phyloP scores from a whole-genome alignment of 2,888 invertebrate species.

The Lochmaea capreae region DNA sequence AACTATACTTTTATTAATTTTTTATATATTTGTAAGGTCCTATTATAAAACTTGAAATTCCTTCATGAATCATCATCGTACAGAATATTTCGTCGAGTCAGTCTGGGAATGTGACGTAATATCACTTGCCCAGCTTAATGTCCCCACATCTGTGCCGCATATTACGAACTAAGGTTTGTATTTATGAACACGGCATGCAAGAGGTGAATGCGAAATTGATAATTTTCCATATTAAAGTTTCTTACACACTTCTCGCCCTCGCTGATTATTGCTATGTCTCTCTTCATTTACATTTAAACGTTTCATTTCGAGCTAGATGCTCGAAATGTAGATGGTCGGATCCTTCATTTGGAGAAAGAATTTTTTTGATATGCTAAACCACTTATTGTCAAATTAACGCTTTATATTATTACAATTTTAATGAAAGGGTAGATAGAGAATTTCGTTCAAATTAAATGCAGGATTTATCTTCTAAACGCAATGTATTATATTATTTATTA shows the following conservation, averaged over 20 bases:
- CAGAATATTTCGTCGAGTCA: conserved; percentile 46
- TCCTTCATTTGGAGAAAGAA: conserved; percentile 16
- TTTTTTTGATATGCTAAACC: neutral
- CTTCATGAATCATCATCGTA: conserved; percentile 56
- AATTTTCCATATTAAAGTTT: conserved; percentile 51
- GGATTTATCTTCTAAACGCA: no score
- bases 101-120: conserved; percentile 60
- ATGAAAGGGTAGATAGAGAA: neutral
- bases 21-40: neutral
- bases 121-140: conserved; percentile 57
- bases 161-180: conserved; percentile 59
- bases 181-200: conserved; percentile 58
- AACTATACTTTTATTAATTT: neutral
- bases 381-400: conserved; percentile 1
- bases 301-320: conserved; percentile 14
- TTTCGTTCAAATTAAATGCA: neutral
- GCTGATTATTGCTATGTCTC: conserved; percentile 18
- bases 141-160: conserved; percentile 59
- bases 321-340: neutral
- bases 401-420: neutral
- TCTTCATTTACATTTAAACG: conserved; percentile 45
- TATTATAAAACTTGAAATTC: conserved; percentile 51
- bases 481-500: no score
- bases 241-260: conserved; percentile 40
- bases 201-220: conserved; percentile 62